Conservation (phyloP, 1,140 invertebrate species). For the Sinonovacula constricta region DNA sequence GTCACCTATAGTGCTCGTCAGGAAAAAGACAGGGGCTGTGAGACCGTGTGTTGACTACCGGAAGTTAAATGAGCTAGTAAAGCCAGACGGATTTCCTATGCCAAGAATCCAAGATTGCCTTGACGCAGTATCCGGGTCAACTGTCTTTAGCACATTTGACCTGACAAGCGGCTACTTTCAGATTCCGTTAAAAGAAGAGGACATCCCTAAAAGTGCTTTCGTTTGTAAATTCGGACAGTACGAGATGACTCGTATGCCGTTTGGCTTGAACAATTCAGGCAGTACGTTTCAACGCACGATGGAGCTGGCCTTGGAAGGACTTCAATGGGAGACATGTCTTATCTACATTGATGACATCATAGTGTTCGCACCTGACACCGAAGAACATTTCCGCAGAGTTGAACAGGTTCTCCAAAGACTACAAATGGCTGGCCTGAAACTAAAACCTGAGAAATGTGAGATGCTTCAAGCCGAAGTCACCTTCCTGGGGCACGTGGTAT, state of each 20-base stretch:
- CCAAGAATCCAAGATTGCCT: too few relatives aligned
- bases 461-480: slow-evolving; percentile 22
- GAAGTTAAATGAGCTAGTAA: too few relatives aligned
- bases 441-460: slow-evolving; percentile 36
- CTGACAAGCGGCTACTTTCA: slow-evolving; percentile 10
- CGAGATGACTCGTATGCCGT: slow-evolving; percentile 49
- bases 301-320: slow-evolving; percentile 44
- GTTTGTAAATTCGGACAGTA: slow-evolving; percentile 11
- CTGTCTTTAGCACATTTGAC: slow-evolving; percentile 19
- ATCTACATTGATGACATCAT: too few relatives aligned
- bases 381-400: too few relatives aligned
- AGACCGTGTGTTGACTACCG: too few relatives aligned
- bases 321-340: slow-evolving; percentile 38
- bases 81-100: too few relatives aligned
- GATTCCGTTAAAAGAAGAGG: slow-evolving; percentile 12
- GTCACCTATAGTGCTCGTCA: too few relatives aligned
- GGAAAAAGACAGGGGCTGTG: too few relatives aligned
- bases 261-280: slow-evolving; percentile 50
- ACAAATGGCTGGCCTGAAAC: slow-evolving; percentile 11
- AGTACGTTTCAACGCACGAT: slow-evolving; percentile 61
- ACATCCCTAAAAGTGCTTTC: slow-evolving; percentile 31
- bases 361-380: too few relatives aligned
- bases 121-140: too few relatives aligned
- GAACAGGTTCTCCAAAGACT: slow-evolving; percentile 21
- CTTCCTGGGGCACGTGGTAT: slow-evolving; percentile 9